Conservation (phyloP, 1,140 invertebrate genomes). For the Anadara kagoshimensis region DNA sequence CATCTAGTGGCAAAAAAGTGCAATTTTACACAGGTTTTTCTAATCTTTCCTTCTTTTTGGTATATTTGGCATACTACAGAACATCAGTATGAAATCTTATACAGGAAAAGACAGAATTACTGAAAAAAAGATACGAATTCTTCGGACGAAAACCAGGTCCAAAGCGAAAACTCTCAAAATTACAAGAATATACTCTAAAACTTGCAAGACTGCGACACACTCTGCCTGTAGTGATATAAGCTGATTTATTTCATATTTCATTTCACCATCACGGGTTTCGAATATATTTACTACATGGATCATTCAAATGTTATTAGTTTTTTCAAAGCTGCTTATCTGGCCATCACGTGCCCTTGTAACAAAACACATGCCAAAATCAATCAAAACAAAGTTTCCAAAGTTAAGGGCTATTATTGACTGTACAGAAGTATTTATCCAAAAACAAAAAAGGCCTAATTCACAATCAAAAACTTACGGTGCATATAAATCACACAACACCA, state of each 20-base stretch:
- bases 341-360: constrained; percentile 8
- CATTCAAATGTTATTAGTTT: constrained; percentile 6
- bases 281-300: constrained; percentile 25
- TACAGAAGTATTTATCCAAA: constrained; percentile 18
- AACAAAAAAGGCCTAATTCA: neutral
- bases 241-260: constrained; percentile 19
- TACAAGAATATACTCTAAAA: constrained; percentile 8
- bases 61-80: too few species aligned
- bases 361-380: constrained; percentile 2
- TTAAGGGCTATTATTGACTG: constrained; percentile 25
- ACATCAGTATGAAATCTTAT: neutral
- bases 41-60: neutral
- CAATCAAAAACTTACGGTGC: neutral
- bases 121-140: neutral
- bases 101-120: neutral
- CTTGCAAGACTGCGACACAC: constrained; percentile 4
- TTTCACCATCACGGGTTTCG: constrained; percentile 6
- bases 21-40: constrained; percentile 13
- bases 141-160: constrained; percentile 10
- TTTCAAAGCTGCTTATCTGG: constrained; percentile 7
- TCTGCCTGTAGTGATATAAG: neutral
- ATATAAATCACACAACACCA: constrained; percentile 32
- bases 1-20: neutral
- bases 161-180: constrained; percentile 18
- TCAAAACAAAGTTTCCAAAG: constrained; percentile 15